Percentiles rank a stretch among this genome's conserved stretches.
These are phyloP conservation scores for Arvicola amphibius DNA, from an alignment of 2,797 vertebrate genomes.

Conservation along the genomic window DNA sequence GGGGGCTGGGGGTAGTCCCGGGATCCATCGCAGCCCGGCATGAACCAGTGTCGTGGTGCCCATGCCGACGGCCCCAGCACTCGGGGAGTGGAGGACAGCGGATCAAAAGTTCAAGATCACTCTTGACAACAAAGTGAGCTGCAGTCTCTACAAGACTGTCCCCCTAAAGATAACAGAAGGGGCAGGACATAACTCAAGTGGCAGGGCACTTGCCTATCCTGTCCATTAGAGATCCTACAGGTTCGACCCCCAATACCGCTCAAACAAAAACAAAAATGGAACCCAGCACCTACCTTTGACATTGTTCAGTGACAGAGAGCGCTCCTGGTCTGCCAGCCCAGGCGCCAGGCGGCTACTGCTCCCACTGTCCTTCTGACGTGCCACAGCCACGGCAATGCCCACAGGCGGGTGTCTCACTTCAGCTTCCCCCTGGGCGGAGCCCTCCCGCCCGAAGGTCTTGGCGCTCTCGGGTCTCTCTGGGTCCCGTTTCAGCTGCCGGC, in stretches of 20 bases:
- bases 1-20: background rate
- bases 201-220: background rate
- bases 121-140: background rate
- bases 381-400: slow-evolving; percentile 97
- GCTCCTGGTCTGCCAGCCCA: slow-evolving; percentile 90
- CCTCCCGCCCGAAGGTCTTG: slow-evolving; percentile 94
- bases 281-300: slow-evolving; percentile 91
- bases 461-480: slow-evolving; percentile 95
- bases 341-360: slow-evolving; percentile 89
- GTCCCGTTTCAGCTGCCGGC: slow-evolving; percentile 94
- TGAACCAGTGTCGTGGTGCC: background rate
- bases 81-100: background rate
- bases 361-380: slow-evolving; percentile 95
- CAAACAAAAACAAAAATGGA: background rate
- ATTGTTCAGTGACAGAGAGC: slow-evolving; percentile 89
- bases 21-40: background rate
- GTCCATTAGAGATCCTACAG: background rate
- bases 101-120: background rate
- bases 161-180: background rate
- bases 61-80: background rate
- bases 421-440: slow-evolving; percentile 91
- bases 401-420: slow-evolving; percentile 97
- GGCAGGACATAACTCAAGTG: no score
- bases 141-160: background rate
- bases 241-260: background rate